Evolutionary conservation across 1,140 invertebrate genomes (phyloP).

Genomic region (Schlechtendalia chinensis): DNA sequence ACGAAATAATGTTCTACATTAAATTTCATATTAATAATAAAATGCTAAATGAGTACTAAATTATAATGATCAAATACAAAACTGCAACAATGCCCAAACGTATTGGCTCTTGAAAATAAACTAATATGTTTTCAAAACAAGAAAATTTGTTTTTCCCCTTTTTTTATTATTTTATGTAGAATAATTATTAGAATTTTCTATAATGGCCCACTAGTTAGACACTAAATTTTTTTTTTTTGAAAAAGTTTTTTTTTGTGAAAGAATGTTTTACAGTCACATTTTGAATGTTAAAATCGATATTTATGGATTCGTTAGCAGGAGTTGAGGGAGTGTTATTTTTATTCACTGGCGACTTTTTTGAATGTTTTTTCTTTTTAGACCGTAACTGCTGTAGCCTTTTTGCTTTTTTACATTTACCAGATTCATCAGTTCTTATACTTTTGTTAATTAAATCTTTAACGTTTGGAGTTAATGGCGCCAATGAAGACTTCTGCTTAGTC

Average conservation of each 20-base stretch:
- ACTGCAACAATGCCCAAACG: neutral
- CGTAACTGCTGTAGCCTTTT: neutral
- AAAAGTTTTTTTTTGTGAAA: constrained; percentile 12
- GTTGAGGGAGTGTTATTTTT: neutral
- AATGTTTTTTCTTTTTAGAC: neutral
- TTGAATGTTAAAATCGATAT: constrained; percentile 42
- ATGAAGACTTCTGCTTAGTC: neutral
- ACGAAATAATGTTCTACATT: neutral
- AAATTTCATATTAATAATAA: neutral
- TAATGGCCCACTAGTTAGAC: neutral
- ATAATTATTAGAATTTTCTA: constrained; percentile 5
- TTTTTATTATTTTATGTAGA: neutral
- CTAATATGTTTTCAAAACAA: neutral
- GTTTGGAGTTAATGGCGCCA: neutral
- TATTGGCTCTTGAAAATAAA: neutral
- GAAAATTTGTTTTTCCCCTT: too few relatives aligned
- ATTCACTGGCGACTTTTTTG: too few relatives aligned
- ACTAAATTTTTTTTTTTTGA: constrained; percentile 35
- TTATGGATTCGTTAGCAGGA: constrained; percentile 16
- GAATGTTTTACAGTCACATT: constrained; percentile 20
- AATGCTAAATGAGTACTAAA: constrained; percentile 1
- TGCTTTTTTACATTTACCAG: constrained; percentile 17
- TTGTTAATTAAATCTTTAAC: neutral
- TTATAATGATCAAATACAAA: neutral
- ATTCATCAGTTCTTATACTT: neutral